Conservation (phyloP, 2,888 invertebrate species). For the Trichogramma dendrolimi region DNA sequence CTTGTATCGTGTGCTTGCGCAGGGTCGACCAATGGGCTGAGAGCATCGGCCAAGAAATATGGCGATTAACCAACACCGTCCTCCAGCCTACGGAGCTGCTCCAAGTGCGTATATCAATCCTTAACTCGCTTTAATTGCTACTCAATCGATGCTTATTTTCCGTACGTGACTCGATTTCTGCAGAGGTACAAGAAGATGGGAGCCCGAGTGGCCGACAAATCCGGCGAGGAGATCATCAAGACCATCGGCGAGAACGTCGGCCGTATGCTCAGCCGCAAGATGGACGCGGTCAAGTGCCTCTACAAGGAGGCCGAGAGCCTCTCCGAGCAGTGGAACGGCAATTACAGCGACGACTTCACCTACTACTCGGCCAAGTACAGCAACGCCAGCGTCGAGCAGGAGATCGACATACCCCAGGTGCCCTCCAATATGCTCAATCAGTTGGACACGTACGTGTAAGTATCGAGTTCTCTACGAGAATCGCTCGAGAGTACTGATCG, state of each 20-base stretch:
- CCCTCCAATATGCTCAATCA: neutral
- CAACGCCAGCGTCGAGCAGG: conserved; percentile 38
- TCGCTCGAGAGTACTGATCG: no score
- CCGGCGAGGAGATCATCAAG: conserved; percentile 72
- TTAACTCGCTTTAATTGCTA: neutral
- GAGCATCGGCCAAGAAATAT: conserved; percentile 73
- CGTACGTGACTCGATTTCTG: conserved; percentile 8
- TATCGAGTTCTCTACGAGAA: neutral
- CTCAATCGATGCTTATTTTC: neutral
- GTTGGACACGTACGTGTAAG: neutral
- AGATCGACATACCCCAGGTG: no score
- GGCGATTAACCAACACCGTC: conserved; percentile 71
- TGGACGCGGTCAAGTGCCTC: conserved; percentile 85
- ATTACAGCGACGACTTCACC: conserved; percentile 48
- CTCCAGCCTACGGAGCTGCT: conserved; percentile 75
- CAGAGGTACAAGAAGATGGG: conserved; percentile 77
- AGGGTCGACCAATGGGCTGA: conserved; percentile 80
- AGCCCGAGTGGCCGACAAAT: conserved; percentile 73
- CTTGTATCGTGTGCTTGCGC: conserved; percentile 1
- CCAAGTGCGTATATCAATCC: conserved; percentile 58
- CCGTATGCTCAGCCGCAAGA: conserved; percentile 80
- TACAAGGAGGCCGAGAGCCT: conserved; percentile 69
- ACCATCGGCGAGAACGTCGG: conserved; percentile 79
- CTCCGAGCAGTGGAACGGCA: conserved; percentile 58
- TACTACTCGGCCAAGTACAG: conserved; percentile 86